These are phyloP conservation scores for Drosophila saltans DNA, from an alignment of 1,140 invertebrate genomes.

Conservation along the genomic window DNA sequence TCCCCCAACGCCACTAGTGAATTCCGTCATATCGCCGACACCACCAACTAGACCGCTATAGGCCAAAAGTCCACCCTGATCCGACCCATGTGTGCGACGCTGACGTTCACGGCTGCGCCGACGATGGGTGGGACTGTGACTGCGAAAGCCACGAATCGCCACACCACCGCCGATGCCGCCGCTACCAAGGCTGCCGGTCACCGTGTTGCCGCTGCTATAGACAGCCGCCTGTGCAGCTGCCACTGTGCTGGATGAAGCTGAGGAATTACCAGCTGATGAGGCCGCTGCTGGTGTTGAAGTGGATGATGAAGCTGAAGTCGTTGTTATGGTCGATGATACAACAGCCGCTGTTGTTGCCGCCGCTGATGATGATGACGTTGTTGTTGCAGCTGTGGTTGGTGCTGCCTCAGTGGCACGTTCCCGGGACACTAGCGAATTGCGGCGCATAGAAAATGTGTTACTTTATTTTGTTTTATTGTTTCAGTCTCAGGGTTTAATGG, in stretches of 20 bases:
- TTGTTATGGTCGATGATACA: constrained; percentile 10
- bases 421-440: constrained; percentile 79
- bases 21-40: constrained; percentile 53
- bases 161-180: constrained; percentile 69
- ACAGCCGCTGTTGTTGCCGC: constrained; percentile 12
- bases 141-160: constrained; percentile 76
- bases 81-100: constrained; percentile 75
- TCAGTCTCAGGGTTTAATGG: constrained; percentile 16
- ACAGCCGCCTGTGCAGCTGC: constrained; percentile 78
- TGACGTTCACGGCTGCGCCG: constrained; percentile 79
- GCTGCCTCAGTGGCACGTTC: constrained; percentile 70
- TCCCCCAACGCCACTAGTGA: constrained; percentile 44
- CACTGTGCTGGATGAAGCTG: constrained; percentile 77
- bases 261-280: constrained; percentile 58
- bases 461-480: constrained; percentile 47
- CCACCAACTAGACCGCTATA: constrained; percentile 62
- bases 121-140: constrained; percentile 79
- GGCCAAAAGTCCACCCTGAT: constrained; percentile 76
- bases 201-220: constrained; percentile 77
- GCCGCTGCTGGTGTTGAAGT: constrained; percentile 16
- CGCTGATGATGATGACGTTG: constrained; percentile 21
- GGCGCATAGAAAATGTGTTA: constrained; percentile 70
- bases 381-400: constrained; percentile 45
- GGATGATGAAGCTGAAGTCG: constrained; percentile 31
- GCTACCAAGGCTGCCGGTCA: constrained; percentile 71